A percentile compares a stretch with the other conserved stretches of the same genome.
These are phyloP conservation scores for Grus americana DNA, from an alignment of 2,113 vertebrate species.

Conservation along the genomic window DNA sequence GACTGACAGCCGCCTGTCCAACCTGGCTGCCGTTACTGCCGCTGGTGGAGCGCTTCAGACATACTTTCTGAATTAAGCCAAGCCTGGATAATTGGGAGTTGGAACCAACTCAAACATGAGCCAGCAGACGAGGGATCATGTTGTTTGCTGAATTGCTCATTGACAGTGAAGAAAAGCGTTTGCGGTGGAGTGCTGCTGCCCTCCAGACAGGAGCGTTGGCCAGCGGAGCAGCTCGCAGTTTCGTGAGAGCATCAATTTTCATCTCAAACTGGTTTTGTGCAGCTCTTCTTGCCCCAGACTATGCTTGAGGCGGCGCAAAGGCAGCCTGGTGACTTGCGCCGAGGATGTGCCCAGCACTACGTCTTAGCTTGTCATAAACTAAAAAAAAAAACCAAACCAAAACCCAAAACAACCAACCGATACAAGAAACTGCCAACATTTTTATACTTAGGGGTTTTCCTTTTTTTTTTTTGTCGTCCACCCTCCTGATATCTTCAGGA, in stretches of 20 bases:
- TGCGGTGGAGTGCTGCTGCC: neutral
- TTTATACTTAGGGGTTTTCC: neutral
- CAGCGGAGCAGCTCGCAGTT: neutral
- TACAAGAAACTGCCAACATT: neutral
- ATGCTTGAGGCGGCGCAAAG: fast-evolving
- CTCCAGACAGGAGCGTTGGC: neutral
- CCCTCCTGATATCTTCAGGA: neutral
- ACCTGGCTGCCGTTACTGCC: neutral
- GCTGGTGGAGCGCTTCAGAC: neutral
- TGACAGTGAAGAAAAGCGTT: neutral
- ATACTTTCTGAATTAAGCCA: neutral
- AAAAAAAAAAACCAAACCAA: neutral
- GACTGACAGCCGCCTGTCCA: neutral
- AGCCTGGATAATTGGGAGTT: conserved; percentile 19
- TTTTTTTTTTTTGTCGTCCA: neutral
- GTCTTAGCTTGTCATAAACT: neutral
- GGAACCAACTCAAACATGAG: conserved; percentile 22
- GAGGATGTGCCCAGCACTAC: fast-evolving
- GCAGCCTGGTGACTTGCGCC: neutral
- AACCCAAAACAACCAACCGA: fast-evolving
- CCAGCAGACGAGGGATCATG: neutral
- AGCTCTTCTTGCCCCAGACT: neutral
- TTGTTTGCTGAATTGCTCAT: neutral
- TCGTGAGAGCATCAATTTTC: neutral
- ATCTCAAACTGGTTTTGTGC: neutral